These are phyloP conservation scores for Enteromius afrohamiltoni DNA, from an alignment of 2,797 vertebrate species.

Conservation along the genomic window DNA sequence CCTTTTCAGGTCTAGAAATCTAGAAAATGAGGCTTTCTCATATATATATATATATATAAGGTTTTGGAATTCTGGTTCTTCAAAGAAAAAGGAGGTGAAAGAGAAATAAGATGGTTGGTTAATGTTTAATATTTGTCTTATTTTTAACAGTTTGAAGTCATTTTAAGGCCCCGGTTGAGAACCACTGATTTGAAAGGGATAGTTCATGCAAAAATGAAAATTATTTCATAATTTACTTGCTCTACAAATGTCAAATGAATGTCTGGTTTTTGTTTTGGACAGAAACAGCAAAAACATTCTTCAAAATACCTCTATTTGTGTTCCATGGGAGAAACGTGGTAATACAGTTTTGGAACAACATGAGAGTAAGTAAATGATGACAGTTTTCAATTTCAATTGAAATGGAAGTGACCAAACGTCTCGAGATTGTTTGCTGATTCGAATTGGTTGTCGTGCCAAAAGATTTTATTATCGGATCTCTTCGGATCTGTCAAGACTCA, in stretches of 20 bases:
- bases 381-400: not conserved
- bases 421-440: constrained; percentile 48
- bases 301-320: not conserved
- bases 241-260: not conserved
- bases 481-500: not conserved
- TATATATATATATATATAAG: too few relatives aligned
- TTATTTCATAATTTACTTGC: not conserved
- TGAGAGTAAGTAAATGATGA: not conserved
- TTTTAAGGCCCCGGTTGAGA: not conserved
- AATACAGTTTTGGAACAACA: not conserved
- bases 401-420: constrained; percentile 37
- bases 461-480: constrained; percentile 12
- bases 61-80: not conserved
- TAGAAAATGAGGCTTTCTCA: not conserved
- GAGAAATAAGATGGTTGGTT: not conserved
- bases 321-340: not conserved
- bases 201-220: not conserved
- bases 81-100: not conserved
- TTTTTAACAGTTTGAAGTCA: not conserved
- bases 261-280: not conserved
- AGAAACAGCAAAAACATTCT: not conserved
- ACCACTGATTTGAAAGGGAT: not conserved
- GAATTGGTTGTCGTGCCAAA: constrained; percentile 59
- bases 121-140: not conserved
- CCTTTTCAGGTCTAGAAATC: not conserved